A percentile compares a stretch with the other conserved stretches of the same genome.
Evolutionary conservation across 2,888 invertebrate species (phyloP).

Genomic region (Cheilosia variabilis): DNA sequence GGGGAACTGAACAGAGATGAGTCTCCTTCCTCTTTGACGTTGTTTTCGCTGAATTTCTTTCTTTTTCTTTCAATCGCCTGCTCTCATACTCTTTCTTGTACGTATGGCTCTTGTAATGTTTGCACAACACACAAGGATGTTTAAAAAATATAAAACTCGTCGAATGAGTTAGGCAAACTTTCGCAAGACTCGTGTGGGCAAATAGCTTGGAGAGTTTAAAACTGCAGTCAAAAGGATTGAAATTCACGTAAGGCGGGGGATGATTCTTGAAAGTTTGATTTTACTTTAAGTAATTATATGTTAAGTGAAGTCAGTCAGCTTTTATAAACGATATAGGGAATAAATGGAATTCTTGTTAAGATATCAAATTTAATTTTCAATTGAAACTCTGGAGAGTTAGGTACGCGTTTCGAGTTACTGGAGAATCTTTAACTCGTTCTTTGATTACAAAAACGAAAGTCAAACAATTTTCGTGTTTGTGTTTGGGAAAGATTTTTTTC

Average conservation of each 20-base stretch:
- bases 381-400: constrained; percentile 1
- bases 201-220: constrained; percentile 57
- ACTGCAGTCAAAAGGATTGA: constrained; percentile 43
- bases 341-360: constrained; percentile 1
- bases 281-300: constrained; percentile 57
- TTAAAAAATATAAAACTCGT: constrained; percentile 27
- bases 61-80: not conserved
- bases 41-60: constrained; percentile 31
- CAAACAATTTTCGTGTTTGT: not conserved
- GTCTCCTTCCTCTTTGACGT: constrained; percentile 14
- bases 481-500: not conserved
- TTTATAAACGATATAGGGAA: not conserved
- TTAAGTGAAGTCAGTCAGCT: constrained; percentile 43
- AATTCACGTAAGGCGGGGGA: constrained; percentile 1
- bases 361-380: constrained; percentile 13
- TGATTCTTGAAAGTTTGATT: constrained; percentile 46
- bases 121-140: constrained; percentile 25
- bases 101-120: constrained; percentile 16
- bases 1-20: not conserved
- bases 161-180: constrained; percentile 46
- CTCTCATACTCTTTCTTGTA: not conserved
- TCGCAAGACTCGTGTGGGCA: constrained; percentile 34
- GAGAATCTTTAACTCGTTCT: not conserved
- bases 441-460: not conserved
- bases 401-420: not conserved